These are phyloP conservation scores for Thryonomys swinderianus DNA, from an alignment of 2,113 vertebrate genomes.

Conservation along the genomic window DNA sequence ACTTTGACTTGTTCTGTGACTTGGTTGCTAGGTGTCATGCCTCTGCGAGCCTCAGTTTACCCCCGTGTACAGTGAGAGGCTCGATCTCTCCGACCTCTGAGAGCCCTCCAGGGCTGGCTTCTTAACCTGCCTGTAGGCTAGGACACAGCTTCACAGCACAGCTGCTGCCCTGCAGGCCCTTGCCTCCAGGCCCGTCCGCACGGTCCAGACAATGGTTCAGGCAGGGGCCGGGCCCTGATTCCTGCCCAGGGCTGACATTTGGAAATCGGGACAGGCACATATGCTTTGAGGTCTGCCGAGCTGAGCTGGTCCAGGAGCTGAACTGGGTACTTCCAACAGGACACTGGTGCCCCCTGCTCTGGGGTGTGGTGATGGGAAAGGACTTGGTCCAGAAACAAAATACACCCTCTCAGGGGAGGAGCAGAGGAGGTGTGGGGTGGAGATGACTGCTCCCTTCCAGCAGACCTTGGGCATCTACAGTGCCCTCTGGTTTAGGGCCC, in stretches of 20 bases:
- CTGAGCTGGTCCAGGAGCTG: accelerated
- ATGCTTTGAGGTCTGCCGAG: neutral
- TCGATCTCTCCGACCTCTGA: neutral
- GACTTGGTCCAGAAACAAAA: accelerated
- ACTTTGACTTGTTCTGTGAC: neutral
- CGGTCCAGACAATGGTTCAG: neutral
- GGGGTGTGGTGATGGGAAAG: neutral
- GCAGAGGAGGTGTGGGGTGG: neutral
- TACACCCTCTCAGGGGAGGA: neutral
- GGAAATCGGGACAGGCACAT: neutral
- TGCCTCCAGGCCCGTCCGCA: accelerated
- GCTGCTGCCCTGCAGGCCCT: accelerated
- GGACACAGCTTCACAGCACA: accelerated
- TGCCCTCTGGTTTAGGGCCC: neutral
- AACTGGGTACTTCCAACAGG: no score
- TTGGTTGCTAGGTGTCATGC: accelerated
- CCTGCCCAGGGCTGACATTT: neutral
- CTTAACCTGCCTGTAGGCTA: no score
- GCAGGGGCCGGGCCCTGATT: neutral
- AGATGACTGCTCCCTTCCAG: neutral
- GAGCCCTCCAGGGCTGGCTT: neutral
- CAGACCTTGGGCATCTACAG: accelerated
- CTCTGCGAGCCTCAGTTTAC: neutral
- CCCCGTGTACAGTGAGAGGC: accelerated
- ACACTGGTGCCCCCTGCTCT: neutral